These are phyloP conservation scores for Lepidostoma basale DNA, from an alignment of 1,140 invertebrate genomes.

Conservation along the genomic window DNA sequence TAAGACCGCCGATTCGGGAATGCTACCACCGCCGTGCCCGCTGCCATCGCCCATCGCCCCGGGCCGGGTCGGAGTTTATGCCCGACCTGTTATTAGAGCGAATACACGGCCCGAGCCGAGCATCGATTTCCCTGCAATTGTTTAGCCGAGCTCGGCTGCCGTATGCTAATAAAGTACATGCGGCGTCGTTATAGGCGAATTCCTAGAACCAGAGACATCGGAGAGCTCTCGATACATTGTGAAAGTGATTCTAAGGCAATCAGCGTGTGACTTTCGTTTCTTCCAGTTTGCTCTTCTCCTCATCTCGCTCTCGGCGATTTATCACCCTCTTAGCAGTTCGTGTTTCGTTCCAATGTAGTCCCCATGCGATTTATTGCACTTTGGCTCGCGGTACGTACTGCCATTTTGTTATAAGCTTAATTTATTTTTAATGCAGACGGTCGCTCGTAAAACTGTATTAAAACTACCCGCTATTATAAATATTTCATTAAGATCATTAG, in stretches of 20 bases:
- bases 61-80: constrained; percentile 3
- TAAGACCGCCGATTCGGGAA: background rate
- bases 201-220: no score
- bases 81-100: background rate
- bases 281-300: background rate
- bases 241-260: no score
- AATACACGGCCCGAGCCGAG: background rate
- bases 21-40: background rate
- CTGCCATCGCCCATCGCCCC: constrained; percentile 1
- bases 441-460: no score
- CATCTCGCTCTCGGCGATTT: background rate
- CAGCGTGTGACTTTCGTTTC: no score
- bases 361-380: background rate
- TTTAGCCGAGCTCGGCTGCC: background rate
- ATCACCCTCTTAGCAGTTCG: background rate
- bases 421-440: no score
- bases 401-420: background rate
- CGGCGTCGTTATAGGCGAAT: no score
- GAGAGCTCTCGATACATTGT: no score
- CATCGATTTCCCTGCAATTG: constrained; percentile 1
- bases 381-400: background rate
- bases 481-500: no score
- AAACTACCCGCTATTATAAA: no score
- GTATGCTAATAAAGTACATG: background rate
- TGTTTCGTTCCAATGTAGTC: background rate